Evolutionary conservation across 2,797 vertebrate species (phyloP), one percentile per base, ranked within the genome.

Genomic region (Schizopygopsis pylzovi): DNA sequence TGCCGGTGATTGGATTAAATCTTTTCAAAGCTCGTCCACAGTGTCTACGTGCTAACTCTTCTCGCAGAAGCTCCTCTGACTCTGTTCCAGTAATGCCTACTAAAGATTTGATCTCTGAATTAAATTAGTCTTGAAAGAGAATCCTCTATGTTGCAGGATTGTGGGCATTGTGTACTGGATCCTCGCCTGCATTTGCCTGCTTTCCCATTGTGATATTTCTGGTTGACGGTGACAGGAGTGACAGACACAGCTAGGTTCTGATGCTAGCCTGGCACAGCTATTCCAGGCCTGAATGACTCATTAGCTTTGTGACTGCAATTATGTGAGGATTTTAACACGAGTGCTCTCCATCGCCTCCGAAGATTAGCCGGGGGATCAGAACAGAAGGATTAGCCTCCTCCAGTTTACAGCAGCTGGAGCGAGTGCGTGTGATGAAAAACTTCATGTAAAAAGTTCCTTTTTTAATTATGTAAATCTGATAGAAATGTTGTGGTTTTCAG

Each of bases 271-370:
- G 80, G 67, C 87, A 25, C 65, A 33, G 85, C 89, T 90, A 56
- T 91, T 91, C 85, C 76, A 80, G 71, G 80, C 89, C 85, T 88
- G 89, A 93, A 90, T 93, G 91, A 94, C 90, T 94, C 92, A 93
- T 94, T 94, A 93, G 92, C 91, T 93, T 92, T 92, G 90, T 94
- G 90, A 92, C 91, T 92, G 89, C 91, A 93, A 92, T 94, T 93
- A 92, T 90, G 89, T 90, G 85, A 87, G 89, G 72, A 90, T 93
- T 92, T 92, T 73, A 88, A 87, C 88, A 86, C 86, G 87, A 90
- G 92, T 67, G 85, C 86, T 91, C 88, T 88, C 87, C 88, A 92
- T 90, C 90, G 79, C 92, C 92, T 91, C 88, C 88, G 70, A 81
- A 93, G 93, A 93, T 94, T 92, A 93, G 90, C 89, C 52, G 80